phyloP scores from a whole-genome alignment of 2,113 vertebrate species.

The Calonectris borealis region DNA sequence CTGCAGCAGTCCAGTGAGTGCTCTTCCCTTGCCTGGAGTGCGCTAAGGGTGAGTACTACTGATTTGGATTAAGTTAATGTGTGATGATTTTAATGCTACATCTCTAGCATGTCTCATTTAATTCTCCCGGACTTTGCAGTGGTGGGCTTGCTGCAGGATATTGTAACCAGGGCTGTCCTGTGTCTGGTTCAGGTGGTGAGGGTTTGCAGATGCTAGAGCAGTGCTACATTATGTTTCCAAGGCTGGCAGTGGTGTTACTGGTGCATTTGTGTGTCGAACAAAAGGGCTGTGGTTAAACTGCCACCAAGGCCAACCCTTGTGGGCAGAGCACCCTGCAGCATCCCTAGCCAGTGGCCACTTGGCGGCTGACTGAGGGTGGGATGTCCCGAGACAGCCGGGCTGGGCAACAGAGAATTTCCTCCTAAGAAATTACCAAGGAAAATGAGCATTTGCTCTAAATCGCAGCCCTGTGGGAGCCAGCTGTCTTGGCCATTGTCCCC shows the following conservation, averaged over 20 bases:
- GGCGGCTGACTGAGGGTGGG: not conserved
- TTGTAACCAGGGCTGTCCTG: not conserved
- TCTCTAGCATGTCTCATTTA: not conserved
- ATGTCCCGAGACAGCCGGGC: accelerated
- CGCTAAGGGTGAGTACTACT: not conserved
- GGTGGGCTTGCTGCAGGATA: not conserved
- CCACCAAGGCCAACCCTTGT: accelerated
- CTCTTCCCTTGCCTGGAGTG: not conserved
- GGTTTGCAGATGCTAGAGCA: not conserved
- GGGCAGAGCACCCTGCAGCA: not conserved
- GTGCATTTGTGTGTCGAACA: not conserved
- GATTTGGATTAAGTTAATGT: accelerated
- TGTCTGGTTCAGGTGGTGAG: not conserved
- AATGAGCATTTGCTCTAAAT: not conserved
- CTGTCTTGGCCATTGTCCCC: too few species aligned
- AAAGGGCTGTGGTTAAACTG: not conserved
- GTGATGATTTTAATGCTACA: not conserved
- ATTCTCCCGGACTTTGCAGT: not conserved
- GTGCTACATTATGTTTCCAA: not conserved
- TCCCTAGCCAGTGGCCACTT: not conserved
- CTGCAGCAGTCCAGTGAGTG: not conserved
- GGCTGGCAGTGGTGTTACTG: not conserved
- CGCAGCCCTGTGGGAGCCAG: not conserved
- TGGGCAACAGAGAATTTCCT: not conserved
- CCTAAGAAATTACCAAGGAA: too few species aligned